Evolutionary conservation across 2,888 invertebrate species (phyloP), one percentile per base, ranked within the genome.

Genomic region (Lithosia quadra): DNA sequence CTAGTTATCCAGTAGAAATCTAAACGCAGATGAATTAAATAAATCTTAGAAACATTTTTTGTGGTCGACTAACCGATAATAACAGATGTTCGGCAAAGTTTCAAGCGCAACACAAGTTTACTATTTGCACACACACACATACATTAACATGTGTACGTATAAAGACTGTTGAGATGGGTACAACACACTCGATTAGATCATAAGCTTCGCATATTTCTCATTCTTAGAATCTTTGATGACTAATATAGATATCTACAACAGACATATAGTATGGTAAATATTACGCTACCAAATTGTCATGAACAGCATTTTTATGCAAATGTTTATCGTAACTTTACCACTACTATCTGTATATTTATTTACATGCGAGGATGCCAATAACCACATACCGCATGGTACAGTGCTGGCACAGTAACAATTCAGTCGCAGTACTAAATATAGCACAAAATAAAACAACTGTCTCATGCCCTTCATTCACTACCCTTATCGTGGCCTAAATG

Each of bases 401-500:
- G 80, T 84, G 90, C 92, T 90, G 92, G 92, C 93, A 92, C 93
- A 92, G 93, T 92, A 93, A 94, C 94, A 92, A 92, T 92, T 92
- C 92, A 90, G 91, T 89, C 90, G 89, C 81, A 90, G 91, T 89
- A 91, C 94, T 95, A 95, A 93, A 94, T 94, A 94, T 95, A 95
- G 94, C 91, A 90, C 92, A 92, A 93, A 95, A 94, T 94, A 95
- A 95, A 95, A 94, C 93, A 90, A 94, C 91, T 92, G 94, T 93
- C 93, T 91, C 88, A 91, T 93, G 94, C 94, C 94, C 94, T 95
- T 94, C 93, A 92, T 93, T 88, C 88, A 86, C 84, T 83, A 85
- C 86, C 86, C 84, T 86, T 88, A 86, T 84, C 81, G 80, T 81
- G 75, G 78, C 79, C 86, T 84, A 88, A 86, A 86, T 88, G 84